phyloP scores from a whole-genome alignment of 2,113 vertebrate species.

The Cercocebus atys region DNA sequence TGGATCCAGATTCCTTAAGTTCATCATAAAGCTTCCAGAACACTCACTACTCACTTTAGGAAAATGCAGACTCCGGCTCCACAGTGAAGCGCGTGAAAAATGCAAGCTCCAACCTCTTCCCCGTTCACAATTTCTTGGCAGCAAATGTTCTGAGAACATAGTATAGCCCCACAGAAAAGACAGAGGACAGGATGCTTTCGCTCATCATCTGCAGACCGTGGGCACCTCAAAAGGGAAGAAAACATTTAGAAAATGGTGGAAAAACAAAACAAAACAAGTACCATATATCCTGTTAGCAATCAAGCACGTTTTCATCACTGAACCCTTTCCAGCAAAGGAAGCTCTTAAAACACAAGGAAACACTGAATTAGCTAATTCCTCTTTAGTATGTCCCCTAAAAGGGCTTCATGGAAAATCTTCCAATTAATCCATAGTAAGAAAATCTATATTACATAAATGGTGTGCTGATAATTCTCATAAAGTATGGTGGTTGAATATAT shows the following conservation, averaged over 20 bases:
- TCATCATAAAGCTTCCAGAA: neutral
- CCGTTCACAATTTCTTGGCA: constrained; percentile 94
- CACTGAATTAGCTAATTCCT: neutral
- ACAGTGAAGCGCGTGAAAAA: constrained; percentile 93
- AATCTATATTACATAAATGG: constrained; percentile 30
- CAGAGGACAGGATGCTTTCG: constrained; percentile 95
- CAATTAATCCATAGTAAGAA: constrained; percentile 40
- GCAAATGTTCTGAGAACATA: constrained; percentile 96
- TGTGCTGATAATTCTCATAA: neutral
- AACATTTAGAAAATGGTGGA: neutral
- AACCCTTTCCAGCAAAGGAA: neutral
- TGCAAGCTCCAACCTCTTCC: constrained; percentile 95
- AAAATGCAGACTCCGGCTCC: constrained; percentile 98
- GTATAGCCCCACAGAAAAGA: constrained; percentile 94
- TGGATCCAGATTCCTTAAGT: neutral
- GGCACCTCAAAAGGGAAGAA: constrained; percentile 88
- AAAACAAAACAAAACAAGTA: neutral
- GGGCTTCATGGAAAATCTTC: neutral
- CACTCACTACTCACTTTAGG: constrained; percentile 88
- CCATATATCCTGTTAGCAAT: neutral
- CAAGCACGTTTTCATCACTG: neutral
- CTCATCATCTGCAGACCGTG: constrained; percentile 94
- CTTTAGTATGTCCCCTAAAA: neutral
- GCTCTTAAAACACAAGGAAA: constrained; percentile 30
- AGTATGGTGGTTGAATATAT: constrained; percentile 19